Evolutionary conservation across 2,113 vertebrate species (phyloP).

Genomic region (Takifugu bimaculatus): DNA sequence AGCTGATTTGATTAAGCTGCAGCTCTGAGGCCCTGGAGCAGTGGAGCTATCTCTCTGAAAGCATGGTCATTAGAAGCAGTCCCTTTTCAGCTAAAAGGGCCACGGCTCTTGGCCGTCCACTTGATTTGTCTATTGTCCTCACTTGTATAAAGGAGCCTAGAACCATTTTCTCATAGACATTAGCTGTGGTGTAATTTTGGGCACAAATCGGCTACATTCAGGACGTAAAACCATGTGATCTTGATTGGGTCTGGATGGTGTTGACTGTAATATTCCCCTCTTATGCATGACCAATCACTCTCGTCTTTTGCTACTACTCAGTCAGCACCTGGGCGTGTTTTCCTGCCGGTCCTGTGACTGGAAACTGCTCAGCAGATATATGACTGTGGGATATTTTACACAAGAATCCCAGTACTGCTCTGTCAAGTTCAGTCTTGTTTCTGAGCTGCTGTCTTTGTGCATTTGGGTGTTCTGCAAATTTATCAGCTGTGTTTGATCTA

Average conservation of each 20-base stretch:
- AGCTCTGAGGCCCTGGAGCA: constrained; percentile 36
- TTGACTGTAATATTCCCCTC: too few species aligned
- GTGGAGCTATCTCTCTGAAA: constrained; percentile 23
- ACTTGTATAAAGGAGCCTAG: too few species aligned
- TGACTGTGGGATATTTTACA: constrained; percentile 18
- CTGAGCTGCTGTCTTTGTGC: too few species aligned
- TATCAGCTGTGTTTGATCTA: too few species aligned
- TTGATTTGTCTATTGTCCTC: too few species aligned
- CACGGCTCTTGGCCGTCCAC: too few species aligned
- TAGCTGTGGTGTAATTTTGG: too few species aligned
- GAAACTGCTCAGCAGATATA: constrained; percentile 46
- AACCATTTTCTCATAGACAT: too few species aligned
- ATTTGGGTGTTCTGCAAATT: too few species aligned
- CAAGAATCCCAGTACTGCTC: constrained; percentile 15
- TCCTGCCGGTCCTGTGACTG: constrained; percentile 5
- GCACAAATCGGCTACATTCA: too few species aligned
- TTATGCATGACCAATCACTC: neutral
- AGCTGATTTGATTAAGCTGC: constrained; percentile 36
- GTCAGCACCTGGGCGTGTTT: constrained; percentile 38
- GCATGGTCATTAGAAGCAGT: constrained; percentile 12
- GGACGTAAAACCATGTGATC: too few species aligned
- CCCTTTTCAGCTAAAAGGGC: neutral
- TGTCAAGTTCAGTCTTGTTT: constrained; percentile 11
- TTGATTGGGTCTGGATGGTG: too few species aligned
- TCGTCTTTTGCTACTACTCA: constrained; percentile 13